Evolutionary conservation across 1,140 invertebrate genomes (phyloP).

Genomic region (Drosophila nannoptera): DNA sequence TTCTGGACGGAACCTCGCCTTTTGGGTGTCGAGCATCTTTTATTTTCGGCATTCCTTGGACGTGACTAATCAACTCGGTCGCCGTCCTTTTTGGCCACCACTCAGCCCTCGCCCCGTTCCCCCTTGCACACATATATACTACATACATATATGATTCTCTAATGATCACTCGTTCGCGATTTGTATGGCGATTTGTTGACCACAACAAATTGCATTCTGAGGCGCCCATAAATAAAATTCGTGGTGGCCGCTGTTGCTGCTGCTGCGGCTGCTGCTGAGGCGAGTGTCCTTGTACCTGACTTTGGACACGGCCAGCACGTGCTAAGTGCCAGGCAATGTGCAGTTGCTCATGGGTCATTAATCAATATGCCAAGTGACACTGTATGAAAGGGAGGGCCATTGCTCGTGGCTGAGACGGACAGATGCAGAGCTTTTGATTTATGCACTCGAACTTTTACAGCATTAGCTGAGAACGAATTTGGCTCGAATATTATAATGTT

Average conservation of each 20-base stretch:
- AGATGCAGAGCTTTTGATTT: slow-evolving; percentile 49
- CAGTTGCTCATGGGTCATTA: slow-evolving; percentile 51
- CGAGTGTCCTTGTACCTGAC: slow-evolving; percentile 64
- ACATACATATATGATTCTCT: slow-evolving; percentile 27
- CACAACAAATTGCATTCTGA: slow-evolving; percentile 74
- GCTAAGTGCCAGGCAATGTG: slow-evolving; percentile 64
- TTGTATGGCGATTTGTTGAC: slow-evolving; percentile 75
- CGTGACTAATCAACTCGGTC: slow-evolving; percentile 74
- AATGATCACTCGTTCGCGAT: slow-evolving; percentile 44
- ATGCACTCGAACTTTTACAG: slow-evolving; percentile 59
- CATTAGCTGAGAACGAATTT: slow-evolving; percentile 23
- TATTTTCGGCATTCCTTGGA: slow-evolving; percentile 61
- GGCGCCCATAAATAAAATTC: slow-evolving; percentile 65
- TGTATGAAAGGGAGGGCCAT: slow-evolving; percentile 1
- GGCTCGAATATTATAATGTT: slow-evolving; percentile 46
- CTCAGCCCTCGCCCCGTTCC: slow-evolving; percentile 8
- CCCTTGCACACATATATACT: slow-evolving; percentile 24
- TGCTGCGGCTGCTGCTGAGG: slow-evolving; percentile 8
- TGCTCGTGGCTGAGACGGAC: background rate
- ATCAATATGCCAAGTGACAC: slow-evolving; percentile 53
- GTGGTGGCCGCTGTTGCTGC: slow-evolving; percentile 18
- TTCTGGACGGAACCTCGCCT: slow-evolving; percentile 54
- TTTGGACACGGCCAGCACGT: slow-evolving; percentile 58
- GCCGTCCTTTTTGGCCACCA: slow-evolving; percentile 12
- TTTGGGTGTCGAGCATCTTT: slow-evolving; percentile 41